A percentile compares a stretch with the other conserved stretches of the same genome.
Evolutionary conservation across 2,797 vertebrate species (phyloP).

Genomic region (Spondyliosoma cantharus): DNA sequence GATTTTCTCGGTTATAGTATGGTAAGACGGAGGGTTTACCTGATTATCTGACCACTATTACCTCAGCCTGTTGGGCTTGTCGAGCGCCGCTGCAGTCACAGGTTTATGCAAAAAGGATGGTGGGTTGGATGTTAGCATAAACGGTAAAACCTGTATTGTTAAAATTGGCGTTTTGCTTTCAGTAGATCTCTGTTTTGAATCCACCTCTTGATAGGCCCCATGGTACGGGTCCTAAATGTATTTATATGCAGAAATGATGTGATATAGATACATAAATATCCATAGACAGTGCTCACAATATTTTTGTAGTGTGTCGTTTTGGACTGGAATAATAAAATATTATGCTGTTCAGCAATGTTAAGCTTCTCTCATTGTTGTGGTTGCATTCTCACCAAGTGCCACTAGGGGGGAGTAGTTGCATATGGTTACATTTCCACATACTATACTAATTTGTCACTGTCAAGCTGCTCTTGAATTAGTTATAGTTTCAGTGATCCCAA

Average conservation of each 20-base stretch:
- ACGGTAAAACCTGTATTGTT: neutral
- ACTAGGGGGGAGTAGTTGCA: slow-evolving; percentile 34
- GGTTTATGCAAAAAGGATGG: neutral
- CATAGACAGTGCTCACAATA: neutral
- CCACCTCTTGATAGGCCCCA: neutral
- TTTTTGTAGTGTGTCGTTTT: neutral
- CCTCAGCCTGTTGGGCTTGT: neutral
- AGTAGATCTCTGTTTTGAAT: neutral
- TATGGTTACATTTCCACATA: neutral
- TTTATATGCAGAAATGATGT: neutral
- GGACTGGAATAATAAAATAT: neutral
- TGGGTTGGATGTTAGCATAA: neutral
- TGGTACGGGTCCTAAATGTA: neutral
- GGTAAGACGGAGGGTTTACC: neutral
- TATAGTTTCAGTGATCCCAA: neutral
- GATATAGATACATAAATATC: neutral
- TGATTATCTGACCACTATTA: neutral
- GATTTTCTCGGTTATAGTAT: neutral
- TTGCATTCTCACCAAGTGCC: slow-evolving; percentile 29
- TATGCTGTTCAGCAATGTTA: neutral
- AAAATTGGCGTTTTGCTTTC: neutral
- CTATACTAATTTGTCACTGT: neutral
- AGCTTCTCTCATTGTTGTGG: neutral
- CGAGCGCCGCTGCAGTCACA: neutral
- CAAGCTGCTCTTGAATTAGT: neutral